phyloP scores from a whole-genome alignment of 30 jellyfish, hydroid and myxozoan genomes.

The Turritopsis dohrnii region DNA sequence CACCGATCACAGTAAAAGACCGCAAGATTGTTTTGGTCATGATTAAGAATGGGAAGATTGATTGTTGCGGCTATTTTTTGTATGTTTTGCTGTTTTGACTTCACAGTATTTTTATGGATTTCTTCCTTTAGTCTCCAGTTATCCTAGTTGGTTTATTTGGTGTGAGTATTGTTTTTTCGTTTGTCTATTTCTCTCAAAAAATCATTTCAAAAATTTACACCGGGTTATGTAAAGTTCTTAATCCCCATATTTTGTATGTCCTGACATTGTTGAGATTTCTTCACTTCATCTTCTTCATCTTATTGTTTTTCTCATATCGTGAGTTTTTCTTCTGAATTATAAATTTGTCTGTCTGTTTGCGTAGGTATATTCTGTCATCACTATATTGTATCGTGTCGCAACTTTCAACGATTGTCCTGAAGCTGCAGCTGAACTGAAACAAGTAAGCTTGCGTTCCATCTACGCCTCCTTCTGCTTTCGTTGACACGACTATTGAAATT shows the following conservation, averaged over 20 bases:
- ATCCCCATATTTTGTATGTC: not conserved
- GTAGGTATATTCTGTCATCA: not conserved
- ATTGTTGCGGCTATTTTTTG: not conserved
- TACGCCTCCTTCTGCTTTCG: not conserved
- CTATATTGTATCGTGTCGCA: slow-evolving; percentile 12
- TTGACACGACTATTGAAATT: not conserved
- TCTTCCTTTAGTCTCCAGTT: slow-evolving; percentile 13
- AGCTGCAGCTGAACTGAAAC: slow-evolving; percentile 1
- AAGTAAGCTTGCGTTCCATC: not conserved
- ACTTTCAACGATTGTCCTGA: slow-evolving; percentile 13
- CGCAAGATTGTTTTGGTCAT: no score
- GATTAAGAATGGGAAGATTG: not conserved
- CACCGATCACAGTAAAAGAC: no score
- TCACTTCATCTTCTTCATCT: no score
- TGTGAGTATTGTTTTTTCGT: not conserved
- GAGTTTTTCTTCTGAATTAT: no score
- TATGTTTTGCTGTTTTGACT: not conserved
- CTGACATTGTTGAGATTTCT: not conserved
- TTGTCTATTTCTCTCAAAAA: not conserved
- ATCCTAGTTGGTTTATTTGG: slow-evolving; percentile 5
- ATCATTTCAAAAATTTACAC: not conserved
- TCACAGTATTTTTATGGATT: not conserved
- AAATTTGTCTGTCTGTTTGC: not conserved
- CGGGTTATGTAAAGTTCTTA: no score
- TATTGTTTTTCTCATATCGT: no score